Percentiles rank a stretch among this genome's conserved stretches.
Evolutionary conservation across 2,113 vertebrate genomes (phyloP).

Genomic region (Patagioenas fasciata): DNA sequence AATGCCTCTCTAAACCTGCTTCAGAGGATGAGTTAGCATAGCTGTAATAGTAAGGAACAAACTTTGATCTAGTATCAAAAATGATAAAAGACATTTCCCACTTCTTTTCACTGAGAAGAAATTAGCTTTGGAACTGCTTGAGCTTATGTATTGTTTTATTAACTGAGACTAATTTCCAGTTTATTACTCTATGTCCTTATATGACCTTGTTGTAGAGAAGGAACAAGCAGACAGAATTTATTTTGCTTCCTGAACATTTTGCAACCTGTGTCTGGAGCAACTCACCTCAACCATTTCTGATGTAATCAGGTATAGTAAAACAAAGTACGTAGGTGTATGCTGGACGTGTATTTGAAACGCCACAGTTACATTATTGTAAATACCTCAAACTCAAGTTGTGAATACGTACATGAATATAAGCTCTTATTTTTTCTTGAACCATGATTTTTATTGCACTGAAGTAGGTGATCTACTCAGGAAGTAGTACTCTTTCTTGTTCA

Average conservation of each 20-base stretch:
- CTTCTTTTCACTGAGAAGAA: conserved; percentile 13
- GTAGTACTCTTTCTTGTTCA: not conserved
- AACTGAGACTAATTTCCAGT: conserved; percentile 4
- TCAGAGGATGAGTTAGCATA: not conserved
- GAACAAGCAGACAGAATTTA: not conserved
- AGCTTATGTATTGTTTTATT: conserved; percentile 21
- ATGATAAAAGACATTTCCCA: conserved; percentile 8
- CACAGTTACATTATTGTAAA: not conserved
- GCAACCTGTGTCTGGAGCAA: not conserved
- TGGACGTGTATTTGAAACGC: not conserved
- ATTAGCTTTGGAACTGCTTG: conserved; percentile 5
- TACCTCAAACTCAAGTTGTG: not conserved
- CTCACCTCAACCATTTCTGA: not conserved
- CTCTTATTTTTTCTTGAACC: not conserved
- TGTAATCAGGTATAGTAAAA: not conserved
- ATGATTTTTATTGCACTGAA: not conserved
- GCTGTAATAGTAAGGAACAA: not conserved
- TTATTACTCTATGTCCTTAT: conserved; percentile 10
- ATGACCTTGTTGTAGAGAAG: not conserved
- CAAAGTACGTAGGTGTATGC: not conserved
- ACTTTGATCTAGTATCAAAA: not conserved
- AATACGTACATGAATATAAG: not conserved
- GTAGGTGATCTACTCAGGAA: not conserved
- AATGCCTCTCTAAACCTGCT: not conserved
- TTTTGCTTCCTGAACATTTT: not conserved